Percentiles rank a stretch among this genome's conserved stretches.
Evolutionary conservation across 2,888 invertebrate species (phyloP).

Genomic region (Nemurella pictetii): DNA sequence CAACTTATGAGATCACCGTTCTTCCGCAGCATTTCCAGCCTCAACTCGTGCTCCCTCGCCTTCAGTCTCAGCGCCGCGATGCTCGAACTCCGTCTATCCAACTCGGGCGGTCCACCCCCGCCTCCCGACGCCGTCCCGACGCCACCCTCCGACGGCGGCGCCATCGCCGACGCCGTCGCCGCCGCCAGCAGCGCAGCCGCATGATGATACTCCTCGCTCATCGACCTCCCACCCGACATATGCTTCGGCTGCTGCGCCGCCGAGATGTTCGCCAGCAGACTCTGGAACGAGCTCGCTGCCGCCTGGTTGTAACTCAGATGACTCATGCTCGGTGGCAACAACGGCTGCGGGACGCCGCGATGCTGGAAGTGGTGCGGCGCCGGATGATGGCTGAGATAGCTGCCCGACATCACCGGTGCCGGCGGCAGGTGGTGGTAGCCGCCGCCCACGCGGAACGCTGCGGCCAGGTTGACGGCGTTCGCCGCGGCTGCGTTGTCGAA

Average conservation of each 20-base stretch:
- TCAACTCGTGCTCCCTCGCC: conserved; percentile 85
- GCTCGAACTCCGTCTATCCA: conserved; percentile 82
- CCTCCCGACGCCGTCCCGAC: conserved; percentile 42
- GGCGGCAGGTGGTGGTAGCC: conserved; percentile 61
- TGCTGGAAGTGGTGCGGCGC: conserved; percentile 49
- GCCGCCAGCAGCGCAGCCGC: conserved; percentile 44
- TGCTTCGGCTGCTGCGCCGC: conserved; percentile 61
- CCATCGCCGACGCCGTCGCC: conserved; percentile 57
- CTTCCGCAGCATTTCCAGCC: conserved; percentile 80
- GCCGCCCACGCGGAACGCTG: conserved; percentile 63
- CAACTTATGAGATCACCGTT: conserved; percentile 81
- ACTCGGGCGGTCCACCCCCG: conserved; percentile 59
- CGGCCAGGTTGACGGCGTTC: conserved; percentile 57
- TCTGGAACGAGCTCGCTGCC: conserved; percentile 71
- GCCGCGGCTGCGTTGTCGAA: conserved; percentile 61
- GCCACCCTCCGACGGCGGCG: conserved; percentile 30
- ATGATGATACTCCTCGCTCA: conserved; percentile 49
- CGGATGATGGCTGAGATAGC: conserved; percentile 62
- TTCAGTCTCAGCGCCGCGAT: conserved; percentile 85
- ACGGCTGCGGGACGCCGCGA: conserved; percentile 54
- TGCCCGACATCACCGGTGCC: conserved; percentile 59
- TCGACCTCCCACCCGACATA: conserved; percentile 41
- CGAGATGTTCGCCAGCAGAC: conserved; percentile 77
- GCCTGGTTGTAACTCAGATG: conserved; percentile 58
- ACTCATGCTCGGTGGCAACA: conserved; percentile 66